Evolutionary conservation across 2,113 vertebrate genomes (phyloP).

Genomic region (Labrus mixtus): DNA sequence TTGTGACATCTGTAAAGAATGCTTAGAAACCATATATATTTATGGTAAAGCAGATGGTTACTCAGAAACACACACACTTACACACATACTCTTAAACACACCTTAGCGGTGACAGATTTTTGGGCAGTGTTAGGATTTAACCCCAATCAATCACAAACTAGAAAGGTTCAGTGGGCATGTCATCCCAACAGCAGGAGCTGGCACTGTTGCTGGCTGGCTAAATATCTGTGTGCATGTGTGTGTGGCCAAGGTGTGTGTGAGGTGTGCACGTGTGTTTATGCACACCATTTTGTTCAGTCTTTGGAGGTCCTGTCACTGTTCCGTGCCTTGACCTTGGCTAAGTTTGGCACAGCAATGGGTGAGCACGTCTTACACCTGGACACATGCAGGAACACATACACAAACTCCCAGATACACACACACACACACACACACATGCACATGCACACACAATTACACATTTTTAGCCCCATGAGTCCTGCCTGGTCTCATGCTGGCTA

Average conservation of each 20-base stretch:
- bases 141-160: constrained; percentile 77
- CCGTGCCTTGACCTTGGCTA: constrained; percentile 70
- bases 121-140: constrained; percentile 76
- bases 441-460: constrained; percentile 25
- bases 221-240: constrained; percentile 45
- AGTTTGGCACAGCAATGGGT: constrained; percentile 63
- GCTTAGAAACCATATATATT: not conserved
- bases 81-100: constrained; percentile 26
- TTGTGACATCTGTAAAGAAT: not conserved
- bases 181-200: constrained; percentile 78
- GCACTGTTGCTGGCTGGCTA: constrained; percentile 61
- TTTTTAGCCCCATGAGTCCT: constrained; percentile 39
- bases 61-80: constrained; percentile 30
- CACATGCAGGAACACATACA: constrained; percentile 46
- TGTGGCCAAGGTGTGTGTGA: constrained; percentile 29
- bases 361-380: constrained; percentile 68
- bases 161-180: constrained; percentile 80
- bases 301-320: constrained; percentile 66
- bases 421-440: constrained; percentile 1
- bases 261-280: constrained; percentile 24
- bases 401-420: constrained; percentile 18
- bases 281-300: constrained; percentile 53
- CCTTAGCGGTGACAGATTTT: constrained; percentile 69
- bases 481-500: constrained; percentile 57
- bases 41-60: constrained; percentile 26